Conservation (phyloP, 2,888 invertebrate species). For the Steinernema carpocapsae region DNA sequence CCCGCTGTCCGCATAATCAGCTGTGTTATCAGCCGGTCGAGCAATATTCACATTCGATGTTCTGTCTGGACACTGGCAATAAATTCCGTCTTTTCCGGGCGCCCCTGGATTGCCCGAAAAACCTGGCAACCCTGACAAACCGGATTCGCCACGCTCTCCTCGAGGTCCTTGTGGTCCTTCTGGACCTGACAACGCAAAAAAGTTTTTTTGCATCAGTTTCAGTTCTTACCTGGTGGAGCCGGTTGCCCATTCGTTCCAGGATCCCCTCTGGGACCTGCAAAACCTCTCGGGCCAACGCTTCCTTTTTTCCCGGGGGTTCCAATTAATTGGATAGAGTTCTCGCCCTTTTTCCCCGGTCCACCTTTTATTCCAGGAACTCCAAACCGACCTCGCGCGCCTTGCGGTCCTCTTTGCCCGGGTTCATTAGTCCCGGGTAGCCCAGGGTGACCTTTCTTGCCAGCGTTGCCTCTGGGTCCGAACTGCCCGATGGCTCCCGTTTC, state of each 20-base stretch:
- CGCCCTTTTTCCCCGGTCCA: slow-evolving; percentile 31
- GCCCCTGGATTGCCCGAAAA: slow-evolving; percentile 32
- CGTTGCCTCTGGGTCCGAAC: slow-evolving; percentile 10
- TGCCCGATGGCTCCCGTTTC: not conserved
- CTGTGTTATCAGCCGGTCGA: slow-evolving; percentile 6
- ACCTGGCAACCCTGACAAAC: slow-evolving; percentile 27
- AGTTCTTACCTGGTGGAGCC: slow-evolving; percentile 38
- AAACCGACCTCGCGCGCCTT: slow-evolving; percentile 34
- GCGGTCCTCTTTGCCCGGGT: slow-evolving; percentile 34
- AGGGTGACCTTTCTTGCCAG: slow-evolving; percentile 37
- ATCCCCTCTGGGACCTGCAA: slow-evolving; percentile 39
- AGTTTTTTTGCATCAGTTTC: not conserved
- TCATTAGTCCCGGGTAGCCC: slow-evolving; percentile 39
- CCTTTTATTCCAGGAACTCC: slow-evolving; percentile 38
- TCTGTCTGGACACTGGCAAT: slow-evolving; percentile 40
- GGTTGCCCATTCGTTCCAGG: slow-evolving; percentile 39
- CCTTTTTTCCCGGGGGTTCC: slow-evolving; percentile 41
- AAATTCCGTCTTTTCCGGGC: slow-evolving; percentile 39
- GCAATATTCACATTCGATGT: slow-evolving; percentile 14
- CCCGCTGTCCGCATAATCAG: slow-evolving; percentile 11
- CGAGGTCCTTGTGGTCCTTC: slow-evolving; percentile 39
- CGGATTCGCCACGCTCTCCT: slow-evolving; percentile 39
- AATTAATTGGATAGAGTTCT: slow-evolving; percentile 38
- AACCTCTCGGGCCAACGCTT: slow-evolving; percentile 35
- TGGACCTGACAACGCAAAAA: slow-evolving; percentile 25